Evolutionary conservation across 2,113 vertebrate genomes (phyloP).

Genomic region (Percina caprodes): DNA sequence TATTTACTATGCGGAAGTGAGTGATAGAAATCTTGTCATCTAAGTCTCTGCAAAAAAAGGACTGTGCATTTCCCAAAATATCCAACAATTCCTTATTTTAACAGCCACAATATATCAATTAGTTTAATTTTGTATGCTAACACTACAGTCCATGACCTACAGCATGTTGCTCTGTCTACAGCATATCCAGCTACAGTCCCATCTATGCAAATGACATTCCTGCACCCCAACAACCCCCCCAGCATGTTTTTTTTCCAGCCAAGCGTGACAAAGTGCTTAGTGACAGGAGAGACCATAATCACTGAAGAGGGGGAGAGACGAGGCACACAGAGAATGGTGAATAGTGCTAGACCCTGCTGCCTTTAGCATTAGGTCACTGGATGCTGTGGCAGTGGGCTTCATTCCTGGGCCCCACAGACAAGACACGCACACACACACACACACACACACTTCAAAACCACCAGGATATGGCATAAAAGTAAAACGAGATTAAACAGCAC

Average conservation of each 20-base stretch:
- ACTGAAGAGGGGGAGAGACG: conserved; percentile 53
- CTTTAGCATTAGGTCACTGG: conserved; percentile 80
- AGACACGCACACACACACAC: conserved; percentile 25
- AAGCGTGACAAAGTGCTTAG: conserved; percentile 77
- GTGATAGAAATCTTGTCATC: background rate
- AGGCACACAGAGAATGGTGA: conserved; percentile 57
- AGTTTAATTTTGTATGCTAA: background rate
- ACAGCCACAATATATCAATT: background rate
- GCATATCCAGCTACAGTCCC: conserved; percentile 53
- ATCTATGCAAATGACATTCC: conserved; percentile 71
- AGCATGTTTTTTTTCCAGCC: conserved; percentile 42
- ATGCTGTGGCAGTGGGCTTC: conserved; percentile 71
- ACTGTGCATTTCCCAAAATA: background rate
- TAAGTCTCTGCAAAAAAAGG: too few relatives aligned
- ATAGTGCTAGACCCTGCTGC: conserved; percentile 68
- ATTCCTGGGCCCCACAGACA: conserved; percentile 51
- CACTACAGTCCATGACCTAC: conserved; percentile 29
- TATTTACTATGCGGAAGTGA: background rate
- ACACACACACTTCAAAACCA: conserved; percentile 37
- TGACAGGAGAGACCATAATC: conserved; percentile 74
- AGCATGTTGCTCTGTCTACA: conserved; percentile 25
- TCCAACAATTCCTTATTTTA: background rate
- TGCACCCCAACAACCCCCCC: conserved; percentile 60
- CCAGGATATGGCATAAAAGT: conserved; percentile 43
- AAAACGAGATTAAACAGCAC: conserved; percentile 57